Conservation (phyloP, 2,113 vertebrate species). For the Onychorhynchus coronatus region DNA sequence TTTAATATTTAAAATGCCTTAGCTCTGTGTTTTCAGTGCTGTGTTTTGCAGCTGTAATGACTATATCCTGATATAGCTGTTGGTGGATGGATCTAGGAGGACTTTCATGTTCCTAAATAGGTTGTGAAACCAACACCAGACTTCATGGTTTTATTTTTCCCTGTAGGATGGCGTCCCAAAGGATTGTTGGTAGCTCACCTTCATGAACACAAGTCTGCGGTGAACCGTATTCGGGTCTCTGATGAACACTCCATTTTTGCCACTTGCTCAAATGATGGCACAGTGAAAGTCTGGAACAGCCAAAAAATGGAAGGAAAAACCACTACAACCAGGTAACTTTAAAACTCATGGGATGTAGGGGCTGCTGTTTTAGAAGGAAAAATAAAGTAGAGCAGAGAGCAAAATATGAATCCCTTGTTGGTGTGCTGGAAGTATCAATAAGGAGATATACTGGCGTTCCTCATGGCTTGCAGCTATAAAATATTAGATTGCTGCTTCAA, state of each 20-base stretch:
- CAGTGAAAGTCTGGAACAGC: slow-evolving; percentile 97
- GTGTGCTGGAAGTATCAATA: not conserved
- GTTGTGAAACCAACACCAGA: not conserved
- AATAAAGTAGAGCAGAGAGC: not conserved
- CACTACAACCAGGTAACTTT: slow-evolving; percentile 89
- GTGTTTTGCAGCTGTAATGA: not conserved
- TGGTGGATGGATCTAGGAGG: not conserved
- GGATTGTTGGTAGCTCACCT: slow-evolving; percentile 94
- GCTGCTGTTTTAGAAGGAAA: not conserved
- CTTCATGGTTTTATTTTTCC: not conserved
- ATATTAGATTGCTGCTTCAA: not conserved
- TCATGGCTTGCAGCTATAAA: not conserved
- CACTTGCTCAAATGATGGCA: slow-evolving; percentile 95
- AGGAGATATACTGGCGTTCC: not conserved
- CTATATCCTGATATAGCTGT: not conserved
- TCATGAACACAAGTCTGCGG: slow-evolving; percentile 95
- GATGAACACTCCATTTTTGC: slow-evolving; percentile 97
- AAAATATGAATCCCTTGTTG: not conserved
- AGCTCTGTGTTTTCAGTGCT: not conserved
- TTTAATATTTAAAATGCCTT: not conserved
- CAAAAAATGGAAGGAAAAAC: slow-evolving; percentile 99
- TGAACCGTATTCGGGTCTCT: slow-evolving; percentile 92
- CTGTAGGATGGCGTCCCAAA: slow-evolving; percentile 93
- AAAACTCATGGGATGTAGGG: not conserved
- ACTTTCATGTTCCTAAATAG: not conserved